Percentiles rank a stretch among this genome's conserved stretches.
phyloP scores from a whole-genome alignment of 2,888 invertebrate genomes.

The Plemyria rubiginata region DNA sequence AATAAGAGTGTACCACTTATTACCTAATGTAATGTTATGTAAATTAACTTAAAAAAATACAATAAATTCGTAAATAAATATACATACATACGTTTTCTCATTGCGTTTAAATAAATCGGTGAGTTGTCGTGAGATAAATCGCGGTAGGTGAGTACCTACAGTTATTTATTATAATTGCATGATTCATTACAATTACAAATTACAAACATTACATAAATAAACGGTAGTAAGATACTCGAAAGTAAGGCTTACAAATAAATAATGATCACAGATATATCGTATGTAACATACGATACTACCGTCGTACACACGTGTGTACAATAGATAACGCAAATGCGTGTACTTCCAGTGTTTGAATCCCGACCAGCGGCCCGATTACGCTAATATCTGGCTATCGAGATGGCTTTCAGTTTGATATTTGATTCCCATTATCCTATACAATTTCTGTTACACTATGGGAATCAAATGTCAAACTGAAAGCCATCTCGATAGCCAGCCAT shows the following conservation, averaged over 20 bases:
- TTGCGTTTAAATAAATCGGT: slow-evolving; percentile 14
- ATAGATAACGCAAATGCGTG: too few species aligned
- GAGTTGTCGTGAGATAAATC: slow-evolving; percentile 7
- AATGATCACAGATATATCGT: too few species aligned
- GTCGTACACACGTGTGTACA: too few species aligned
- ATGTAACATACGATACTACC: too few species aligned
- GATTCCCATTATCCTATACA: too few species aligned
- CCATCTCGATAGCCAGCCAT: too few species aligned
- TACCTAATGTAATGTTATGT: slow-evolving; percentile 3
- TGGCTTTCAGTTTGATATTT: too few species aligned
- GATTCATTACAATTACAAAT: slow-evolving; percentile 5
- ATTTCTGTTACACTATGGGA: too few species aligned
- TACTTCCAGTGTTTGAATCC: too few species aligned
- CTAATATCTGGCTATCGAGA: too few species aligned
- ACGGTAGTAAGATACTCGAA: slow-evolving; percentile 1
- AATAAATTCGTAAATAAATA: slow-evolving; percentile 24
- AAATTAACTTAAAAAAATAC: slow-evolving; percentile 17
- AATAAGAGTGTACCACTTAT: not conserved
- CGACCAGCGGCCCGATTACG: too few species aligned
- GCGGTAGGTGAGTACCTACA: not conserved
- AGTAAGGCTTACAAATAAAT: slow-evolving; percentile 8
- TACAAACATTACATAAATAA: not conserved
- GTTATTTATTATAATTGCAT: slow-evolving; percentile 4
- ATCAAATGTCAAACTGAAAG: too few species aligned
- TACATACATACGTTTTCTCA: slow-evolving; percentile 8